Evolutionary conservation across 2,888 invertebrate genomes (phyloP).

Genomic region (Coenonympha glycerion): DNA sequence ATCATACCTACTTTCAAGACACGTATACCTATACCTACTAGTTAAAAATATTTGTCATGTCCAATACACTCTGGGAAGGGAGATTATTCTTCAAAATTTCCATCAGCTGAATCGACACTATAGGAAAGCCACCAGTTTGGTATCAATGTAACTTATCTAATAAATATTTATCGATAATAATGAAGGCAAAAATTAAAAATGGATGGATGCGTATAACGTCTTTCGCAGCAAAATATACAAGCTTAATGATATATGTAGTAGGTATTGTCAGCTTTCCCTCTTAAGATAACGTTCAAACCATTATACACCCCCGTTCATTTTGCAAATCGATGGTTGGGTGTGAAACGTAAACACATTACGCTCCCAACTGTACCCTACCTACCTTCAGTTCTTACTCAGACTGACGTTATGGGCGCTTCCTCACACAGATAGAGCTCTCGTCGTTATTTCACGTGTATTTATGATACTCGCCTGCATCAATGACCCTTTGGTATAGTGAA

Average conservation of each 20-base stretch:
- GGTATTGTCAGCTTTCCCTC: neutral
- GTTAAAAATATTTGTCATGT: no score
- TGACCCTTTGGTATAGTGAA: conserved; percentile 1
- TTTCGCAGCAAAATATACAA: neutral
- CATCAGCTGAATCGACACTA: no score
- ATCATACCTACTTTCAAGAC: no score
- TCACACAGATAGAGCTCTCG: conserved; percentile 21
- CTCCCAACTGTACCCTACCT: conserved; percentile 14
- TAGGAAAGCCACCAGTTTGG: no score
- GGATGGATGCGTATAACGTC: no score
- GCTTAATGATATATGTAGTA: neutral
- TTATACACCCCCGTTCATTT: conserved; percentile 18
- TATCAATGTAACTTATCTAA: no score
- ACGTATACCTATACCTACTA: no score
- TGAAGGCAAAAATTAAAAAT: no score
- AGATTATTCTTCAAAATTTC: no score
- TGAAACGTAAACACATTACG: conserved; percentile 23
- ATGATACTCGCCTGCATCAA: conserved; percentile 13
- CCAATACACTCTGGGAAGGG: no score
- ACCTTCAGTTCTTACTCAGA: conserved; percentile 20
- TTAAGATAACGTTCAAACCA: conserved; percentile 1
- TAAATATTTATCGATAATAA: no score
- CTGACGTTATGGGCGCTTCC: conserved; percentile 24
- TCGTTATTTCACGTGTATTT: conserved; percentile 23
- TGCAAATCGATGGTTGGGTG: conserved; percentile 24